phyloP scores from a whole-genome alignment of 2,113 vertebrate species.

The Dryoscopus gambensis region DNA sequence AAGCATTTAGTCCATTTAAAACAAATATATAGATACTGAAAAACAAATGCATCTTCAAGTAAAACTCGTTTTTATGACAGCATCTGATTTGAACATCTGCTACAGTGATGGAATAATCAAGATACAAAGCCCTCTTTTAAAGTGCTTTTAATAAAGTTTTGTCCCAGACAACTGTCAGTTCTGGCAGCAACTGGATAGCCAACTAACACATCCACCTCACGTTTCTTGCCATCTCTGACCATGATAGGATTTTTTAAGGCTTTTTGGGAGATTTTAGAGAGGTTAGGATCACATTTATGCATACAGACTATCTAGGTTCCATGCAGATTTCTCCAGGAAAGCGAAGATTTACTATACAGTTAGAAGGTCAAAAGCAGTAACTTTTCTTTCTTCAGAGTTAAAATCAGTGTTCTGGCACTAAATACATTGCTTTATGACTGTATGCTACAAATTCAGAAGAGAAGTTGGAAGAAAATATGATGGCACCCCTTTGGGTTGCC shows the following conservation, averaged over 20 bases:
- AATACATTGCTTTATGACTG: neutral
- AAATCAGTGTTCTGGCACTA: neutral
- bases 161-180: neutral
- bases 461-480: neutral
- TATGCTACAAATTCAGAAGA: neutral
- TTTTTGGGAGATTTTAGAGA: too few species aligned
- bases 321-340: neutral
- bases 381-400: neutral
- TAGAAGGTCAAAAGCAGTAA: neutral
- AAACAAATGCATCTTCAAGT: neutral
- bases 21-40: neutral
- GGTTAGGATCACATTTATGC: too few species aligned
- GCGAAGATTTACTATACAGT: neutral
- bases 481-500: neutral
- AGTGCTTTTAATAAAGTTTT: slow-evolving; percentile 5
- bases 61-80: neutral
- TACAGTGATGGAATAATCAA: neutral
- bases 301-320: neutral
- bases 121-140: neutral
- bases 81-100: neutral
- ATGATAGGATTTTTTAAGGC: neutral
- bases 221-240: neutral
- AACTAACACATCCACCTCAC: neutral
- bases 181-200: neutral
- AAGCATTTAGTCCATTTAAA: neutral